Base-by-base conservation (phyloP, 2,888 invertebrate genomes). In the Isoperla grammatica region DNA sequence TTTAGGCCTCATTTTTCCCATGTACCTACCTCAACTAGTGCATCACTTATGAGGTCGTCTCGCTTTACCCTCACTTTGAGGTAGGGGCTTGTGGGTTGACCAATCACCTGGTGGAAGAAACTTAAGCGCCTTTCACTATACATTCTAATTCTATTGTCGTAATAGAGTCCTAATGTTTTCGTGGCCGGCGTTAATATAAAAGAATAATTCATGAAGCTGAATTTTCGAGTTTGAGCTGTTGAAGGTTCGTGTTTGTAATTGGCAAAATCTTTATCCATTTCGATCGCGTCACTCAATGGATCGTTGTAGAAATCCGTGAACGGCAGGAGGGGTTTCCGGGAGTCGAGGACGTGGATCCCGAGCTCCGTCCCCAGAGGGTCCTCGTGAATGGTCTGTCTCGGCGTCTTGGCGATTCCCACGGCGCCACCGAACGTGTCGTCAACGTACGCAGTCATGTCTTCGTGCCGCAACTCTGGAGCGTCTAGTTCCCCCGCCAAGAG, bases 291-390 rank as follows among this genome's bases (percentile, higher is more conserved):
- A 76, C 94, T 94, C 53, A 95, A 79, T 1, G 90, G 88, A 74
- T 96, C 95, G 74, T 96, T 95, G 75, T 95, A 93, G 77, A 96
- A 96, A 70, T 95, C 95, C 64, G 87, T 86, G 70, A 89, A 91
- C 59, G 90, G 85, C 71, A 96, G 81, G 69, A 85, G 81, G 39
- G 95, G 95, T 70, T 83, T 84, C 53, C 93, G 83, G 71, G 91
- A 88, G 71, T 95, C 91, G 69, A 91, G 75, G 19, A 87, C 82
- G 70, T 85, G 83, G 66, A 92, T 79, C 67, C 84, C 85, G 69
- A 95, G 80, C 76, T 87, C 88, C 65, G 81, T 77, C 63, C 85
- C 90, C 70, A 88, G 74, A n/a, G 81, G 80, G 68, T 86, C 86
- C 56, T 78, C 74, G 0, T 77, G 77, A 61, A 77, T 76, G 2